Percentiles rank a stretch among this genome's conserved stretches.
Conservation (phyloP, 2,888 invertebrate species). For the Lymantria dispar region DNA sequence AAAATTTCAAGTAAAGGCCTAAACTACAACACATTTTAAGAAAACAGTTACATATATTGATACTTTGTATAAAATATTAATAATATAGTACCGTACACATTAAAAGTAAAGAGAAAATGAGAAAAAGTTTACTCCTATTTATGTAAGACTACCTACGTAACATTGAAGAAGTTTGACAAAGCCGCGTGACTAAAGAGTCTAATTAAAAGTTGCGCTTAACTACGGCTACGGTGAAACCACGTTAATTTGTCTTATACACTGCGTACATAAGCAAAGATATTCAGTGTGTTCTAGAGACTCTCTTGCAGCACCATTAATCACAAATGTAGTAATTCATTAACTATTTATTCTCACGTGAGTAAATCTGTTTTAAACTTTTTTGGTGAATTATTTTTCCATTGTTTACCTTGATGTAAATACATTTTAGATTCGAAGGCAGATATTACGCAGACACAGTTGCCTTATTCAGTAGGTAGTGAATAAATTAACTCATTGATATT, state of each 20-base stretch:
- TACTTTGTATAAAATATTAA: background rate
- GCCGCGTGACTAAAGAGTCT: slow-evolving; percentile 39
- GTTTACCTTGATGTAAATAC: background rate
- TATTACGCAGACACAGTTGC: too few species aligned
- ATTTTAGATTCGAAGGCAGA: too few species aligned
- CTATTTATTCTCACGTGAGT: background rate
- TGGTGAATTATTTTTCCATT: background rate
- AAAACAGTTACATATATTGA: background rate
- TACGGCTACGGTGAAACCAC: slow-evolving; percentile 16
- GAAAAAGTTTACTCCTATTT: slow-evolving; percentile 34
- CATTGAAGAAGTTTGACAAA: slow-evolving; percentile 29
- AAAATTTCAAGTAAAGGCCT: too few species aligned
- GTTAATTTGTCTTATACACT: slow-evolving; percentile 1
- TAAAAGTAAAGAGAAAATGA: slow-evolving; percentile 15
- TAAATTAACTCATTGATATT: too few species aligned
- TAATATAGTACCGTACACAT: background rate
- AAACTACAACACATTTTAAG: too few species aligned
- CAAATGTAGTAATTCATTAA: background rate
- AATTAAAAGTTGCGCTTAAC: slow-evolving; percentile 43
- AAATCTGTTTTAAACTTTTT: background rate
- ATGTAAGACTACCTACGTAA: slow-evolving; percentile 22
- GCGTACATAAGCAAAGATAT: background rate
- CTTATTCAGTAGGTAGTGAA: too few species aligned
- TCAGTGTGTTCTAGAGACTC: background rate
- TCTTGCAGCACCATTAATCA: background rate